These are phyloP conservation scores for Nebria brevicollis DNA, from an alignment of 2,888 invertebrate genomes.

Conservation along the genomic window DNA sequence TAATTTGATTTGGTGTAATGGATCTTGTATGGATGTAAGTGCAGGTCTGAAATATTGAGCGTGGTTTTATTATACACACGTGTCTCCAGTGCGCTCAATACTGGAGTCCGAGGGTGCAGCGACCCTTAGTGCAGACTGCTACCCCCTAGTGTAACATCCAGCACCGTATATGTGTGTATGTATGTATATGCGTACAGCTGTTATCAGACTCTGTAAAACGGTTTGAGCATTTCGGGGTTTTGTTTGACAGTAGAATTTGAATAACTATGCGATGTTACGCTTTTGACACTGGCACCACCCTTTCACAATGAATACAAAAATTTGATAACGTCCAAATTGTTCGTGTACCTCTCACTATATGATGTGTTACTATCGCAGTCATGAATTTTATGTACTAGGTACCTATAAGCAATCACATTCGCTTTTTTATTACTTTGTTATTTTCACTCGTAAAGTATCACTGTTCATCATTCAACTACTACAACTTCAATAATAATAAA, in stretches of 20 bases:
- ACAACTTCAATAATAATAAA: no score
- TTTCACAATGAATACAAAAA: slow-evolving; percentile 15
- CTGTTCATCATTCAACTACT: no score
- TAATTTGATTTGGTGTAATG: no score
- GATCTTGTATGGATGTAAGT: not conserved
- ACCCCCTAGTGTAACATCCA: not conserved
- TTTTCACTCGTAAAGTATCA: not conserved
- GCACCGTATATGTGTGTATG: not conserved
- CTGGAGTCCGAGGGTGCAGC: slow-evolving; percentile 51
- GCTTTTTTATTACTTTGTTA: not conserved
- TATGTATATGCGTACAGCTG: slow-evolving; percentile 13
- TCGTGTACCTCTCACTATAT: not conserved
- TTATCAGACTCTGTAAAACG: slow-evolving; percentile 14
- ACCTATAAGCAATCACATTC: not conserved
- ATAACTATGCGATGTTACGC: slow-evolving; percentile 32
- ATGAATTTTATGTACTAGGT: not conserved
- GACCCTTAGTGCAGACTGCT: slow-evolving; percentile 50
- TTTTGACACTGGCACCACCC: slow-evolving; percentile 14
- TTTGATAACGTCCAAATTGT: slow-evolving; percentile 9
- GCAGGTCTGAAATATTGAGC: slow-evolving; percentile 26
- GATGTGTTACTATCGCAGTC: not conserved
- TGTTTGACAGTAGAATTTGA: slow-evolving; percentile 37
- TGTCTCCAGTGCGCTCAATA: slow-evolving; percentile 47
- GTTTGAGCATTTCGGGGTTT: slow-evolving; percentile 20
- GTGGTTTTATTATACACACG: slow-evolving; percentile 5